Base-by-base conservation (phyloP, 2,113 vertebrate genomes). In the Bothrops jararaca region DNA sequence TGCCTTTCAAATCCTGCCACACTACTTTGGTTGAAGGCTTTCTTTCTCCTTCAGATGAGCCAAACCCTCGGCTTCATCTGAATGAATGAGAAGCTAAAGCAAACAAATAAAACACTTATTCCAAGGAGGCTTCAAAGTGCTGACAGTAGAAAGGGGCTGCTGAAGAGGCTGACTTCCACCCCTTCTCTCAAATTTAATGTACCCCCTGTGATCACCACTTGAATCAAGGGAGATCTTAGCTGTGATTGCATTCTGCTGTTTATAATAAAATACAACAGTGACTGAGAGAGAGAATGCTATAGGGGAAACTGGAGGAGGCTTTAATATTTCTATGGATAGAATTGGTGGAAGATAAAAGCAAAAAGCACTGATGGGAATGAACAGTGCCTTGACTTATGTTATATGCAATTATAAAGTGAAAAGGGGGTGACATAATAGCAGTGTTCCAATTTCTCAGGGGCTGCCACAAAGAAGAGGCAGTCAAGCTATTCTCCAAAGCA, bases 171-270 rank as follows among this genome's bases (percentile, higher is more conserved):
- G 90, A 54, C 69, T 91, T 56, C 64, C 69, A 42, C 5, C 13
- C 52, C 8, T 39, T 1, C 69, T 85, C 69, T 85, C 69, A 26
- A 9, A 15, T 91, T 91, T 52, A 91, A 85, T 56, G 11, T 26
- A 4, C 69, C 90, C 54, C 48, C 64, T 5, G 64, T 18, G 89
- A 80, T 52, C 60, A 80, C 8, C n/a, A 90, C 89, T n/a, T 90
- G 48, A 53, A 22, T 50, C 89, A 52, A 52, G 89, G 48, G 64
- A 90, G 89, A 90, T 10, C 89, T 90, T 52, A 80, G 50, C 89
- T 24, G 50, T 80, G 89, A 90, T 90, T 90, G 89, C 89, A 74
- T 80, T 80, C 89, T 85, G 69, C n/a, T 53, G 52, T 57, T 57
- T 24, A 57, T 24, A 57, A 57, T 24, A 57, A 57, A 57, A 60